Evolutionary conservation across 1,140 invertebrate species (phyloP), one percentile per base, ranked within the genome.

Genomic region (Carposina sasakii): DNA sequence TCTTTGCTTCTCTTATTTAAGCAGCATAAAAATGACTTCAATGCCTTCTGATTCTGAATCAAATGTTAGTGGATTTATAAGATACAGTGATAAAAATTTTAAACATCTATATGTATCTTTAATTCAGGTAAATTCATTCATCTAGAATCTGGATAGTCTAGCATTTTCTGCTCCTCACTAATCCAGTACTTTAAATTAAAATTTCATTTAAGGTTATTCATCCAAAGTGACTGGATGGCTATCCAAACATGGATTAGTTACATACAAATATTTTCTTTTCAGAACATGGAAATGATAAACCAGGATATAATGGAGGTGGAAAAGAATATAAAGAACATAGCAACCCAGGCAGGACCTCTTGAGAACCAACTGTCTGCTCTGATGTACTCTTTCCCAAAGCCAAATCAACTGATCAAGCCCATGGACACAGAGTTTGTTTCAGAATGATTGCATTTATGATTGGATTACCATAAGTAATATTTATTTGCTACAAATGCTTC

Each of bases 251-350:
- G n/a, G n/a, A n/a, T n/a, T n/a, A n/a, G n/a, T n/a, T n/a, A n/a
- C n/a, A n/a, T n/a, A n/a, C n/a, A n/a, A n/a, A 21, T 20, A 22
- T 24, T 51, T 53, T 24, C 59, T 49, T 76, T 76, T 53, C 60
- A 85, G 83, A 73, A 67, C 16, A 73, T 86, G 70, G 71, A 82
- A 57, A 56, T 67, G n/a, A 81, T 86, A 26, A 83, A 81, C 47
- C 76, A 83, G 57, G 76, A 79, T 52, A 54, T 86, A 16, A 31
- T 81, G 4, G 57, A 70, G 59, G 54, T 86, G 28, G 76, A 84
- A 31, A 79, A 68, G 13, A 81, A 79, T 55, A 49, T 84, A 31
- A 71, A 66, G 34, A 60, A 63, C 37, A 62, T 82, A 34, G 52
- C 71, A 0, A 48, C 66, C 24, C 52, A 71, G 22, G 60, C 71